Evolutionary conservation across 1,140 invertebrate species (phyloP).

Genomic region (Leptoteleia sp.): DNA sequence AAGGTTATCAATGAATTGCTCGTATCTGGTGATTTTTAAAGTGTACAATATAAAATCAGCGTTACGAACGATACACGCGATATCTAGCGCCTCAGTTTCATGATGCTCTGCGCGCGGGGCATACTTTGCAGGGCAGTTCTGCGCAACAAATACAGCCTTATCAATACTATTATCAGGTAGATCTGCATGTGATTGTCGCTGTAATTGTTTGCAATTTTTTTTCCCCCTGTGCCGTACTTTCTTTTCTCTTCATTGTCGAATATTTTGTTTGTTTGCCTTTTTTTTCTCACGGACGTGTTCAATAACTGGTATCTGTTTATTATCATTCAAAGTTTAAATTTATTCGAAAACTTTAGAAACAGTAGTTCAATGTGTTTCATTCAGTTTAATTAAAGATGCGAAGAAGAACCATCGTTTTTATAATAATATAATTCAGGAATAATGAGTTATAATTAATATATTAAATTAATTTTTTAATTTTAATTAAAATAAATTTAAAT

Average conservation of each 20-base stretch:
- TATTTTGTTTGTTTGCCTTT: neutral
- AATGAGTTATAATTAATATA: too few relatives aligned
- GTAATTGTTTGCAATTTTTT: constrained; percentile 15
- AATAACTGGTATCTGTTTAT: too few relatives aligned
- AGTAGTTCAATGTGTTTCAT: too few relatives aligned
- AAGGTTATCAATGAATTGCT: constrained; percentile 51
- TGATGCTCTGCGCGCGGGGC: constrained; percentile 64
- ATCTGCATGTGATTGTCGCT: constrained; percentile 44
- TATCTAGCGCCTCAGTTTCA: constrained; percentile 55
- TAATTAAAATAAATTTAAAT: too few relatives aligned
- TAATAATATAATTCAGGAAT: too few relatives aligned
- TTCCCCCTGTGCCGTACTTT: neutral
- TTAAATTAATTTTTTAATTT: too few relatives aligned
- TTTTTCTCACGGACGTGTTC: too few relatives aligned
- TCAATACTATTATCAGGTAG: constrained; percentile 65
- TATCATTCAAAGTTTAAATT: too few relatives aligned
- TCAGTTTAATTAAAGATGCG: too few relatives aligned
- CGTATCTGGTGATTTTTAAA: constrained; percentile 49
- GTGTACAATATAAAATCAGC: constrained; percentile 35
- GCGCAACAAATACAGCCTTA: constrained; percentile 62
- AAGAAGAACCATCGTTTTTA: too few relatives aligned
- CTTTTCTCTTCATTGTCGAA: neutral
- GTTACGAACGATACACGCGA: constrained; percentile 34
- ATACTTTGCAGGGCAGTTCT: constrained; percentile 57
- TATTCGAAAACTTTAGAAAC: too few relatives aligned